These are phyloP conservation scores for Eupithecia vulgata DNA, from an alignment of 2,888 invertebrate species.

Conservation along the genomic window DNA sequence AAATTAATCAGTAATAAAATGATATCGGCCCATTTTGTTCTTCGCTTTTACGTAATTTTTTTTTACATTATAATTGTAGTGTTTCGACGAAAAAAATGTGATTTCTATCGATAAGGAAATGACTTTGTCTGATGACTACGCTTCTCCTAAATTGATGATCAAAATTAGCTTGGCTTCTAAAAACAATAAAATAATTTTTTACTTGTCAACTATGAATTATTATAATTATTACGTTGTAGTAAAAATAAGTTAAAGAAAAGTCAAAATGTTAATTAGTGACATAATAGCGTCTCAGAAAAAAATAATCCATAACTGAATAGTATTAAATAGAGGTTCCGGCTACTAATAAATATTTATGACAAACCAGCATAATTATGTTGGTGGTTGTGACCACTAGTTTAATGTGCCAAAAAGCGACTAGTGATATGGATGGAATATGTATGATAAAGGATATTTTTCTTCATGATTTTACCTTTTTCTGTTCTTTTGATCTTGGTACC, in stretches of 20 bases:
- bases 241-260: too few species aligned
- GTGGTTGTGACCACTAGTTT: background rate
- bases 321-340: too few species aligned
- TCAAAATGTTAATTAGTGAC: too few species aligned
- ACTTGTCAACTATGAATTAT: background rate
- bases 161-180: background rate
- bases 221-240: background rate
- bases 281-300: too few species aligned
- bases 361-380: background rate
- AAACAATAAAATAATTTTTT: background rate
- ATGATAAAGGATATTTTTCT: background rate
- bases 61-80: background rate
- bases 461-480: constrained; percentile 58
- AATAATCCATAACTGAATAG: too few species aligned
- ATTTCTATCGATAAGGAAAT: background rate
- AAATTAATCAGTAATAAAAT: background rate
- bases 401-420: background rate
- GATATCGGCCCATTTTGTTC: background rate
- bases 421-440: background rate
- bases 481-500: constrained; percentile 67
- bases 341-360: background rate
- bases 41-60: background rate
- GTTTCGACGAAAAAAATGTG: background rate
- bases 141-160: background rate
- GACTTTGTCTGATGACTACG: background rate